Percentiles rank a stretch among this genome's conserved stretches.
Conservation (phyloP, 2,888 invertebrate species). For the Acanthosepion esculentum region DNA sequence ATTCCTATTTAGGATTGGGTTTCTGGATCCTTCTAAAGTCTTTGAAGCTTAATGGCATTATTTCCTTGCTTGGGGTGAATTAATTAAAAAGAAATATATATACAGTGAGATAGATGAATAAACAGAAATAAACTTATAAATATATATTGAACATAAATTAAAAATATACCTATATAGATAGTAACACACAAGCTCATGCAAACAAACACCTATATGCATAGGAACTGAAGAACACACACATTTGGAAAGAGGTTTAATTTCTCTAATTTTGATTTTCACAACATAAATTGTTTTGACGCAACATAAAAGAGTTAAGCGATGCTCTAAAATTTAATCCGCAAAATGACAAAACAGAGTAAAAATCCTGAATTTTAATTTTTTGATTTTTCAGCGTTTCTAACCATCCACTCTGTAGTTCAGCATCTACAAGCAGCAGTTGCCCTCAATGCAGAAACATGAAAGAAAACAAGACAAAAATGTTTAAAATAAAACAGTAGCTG, state of each 20-base stretch:
- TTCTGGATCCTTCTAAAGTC: too few relatives aligned
- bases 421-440: background rate
- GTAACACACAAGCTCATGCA: background rate
- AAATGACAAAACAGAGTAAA: conserved; percentile 36
- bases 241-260: background rate
- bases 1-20: too few relatives aligned
- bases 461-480: background rate
- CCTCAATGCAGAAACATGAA: background rate
- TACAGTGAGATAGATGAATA: too few relatives aligned
- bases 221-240: background rate
- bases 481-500: background rate
- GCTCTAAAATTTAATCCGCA: background rate
- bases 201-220: background rate
- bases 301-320: background rate
- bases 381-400: background rate
- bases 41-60: too few relatives aligned
- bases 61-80: too few relatives aligned
- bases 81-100: too few relatives aligned
- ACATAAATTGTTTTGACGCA: background rate
- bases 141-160: background rate
- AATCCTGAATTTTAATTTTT: background rate
- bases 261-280: background rate
- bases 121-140: too few relatives aligned
- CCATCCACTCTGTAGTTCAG: background rate
- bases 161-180: background rate